phyloP scores from a whole-genome alignment of 2,113 vertebrate genomes.

The Hylia prasina region DNA sequence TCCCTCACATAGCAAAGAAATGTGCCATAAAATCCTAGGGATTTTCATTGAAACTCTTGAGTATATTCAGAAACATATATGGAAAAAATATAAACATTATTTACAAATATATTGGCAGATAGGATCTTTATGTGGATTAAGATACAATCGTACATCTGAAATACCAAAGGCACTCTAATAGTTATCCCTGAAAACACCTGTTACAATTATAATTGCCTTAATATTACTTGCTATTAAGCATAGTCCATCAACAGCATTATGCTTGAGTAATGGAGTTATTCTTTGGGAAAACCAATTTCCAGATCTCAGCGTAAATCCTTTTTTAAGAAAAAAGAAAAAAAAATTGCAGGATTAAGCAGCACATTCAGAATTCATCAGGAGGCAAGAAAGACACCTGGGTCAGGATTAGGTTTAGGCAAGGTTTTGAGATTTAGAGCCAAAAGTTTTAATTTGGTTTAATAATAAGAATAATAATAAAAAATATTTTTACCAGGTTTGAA shows the following conservation, averaged over 20 bases:
- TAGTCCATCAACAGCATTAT: not conserved
- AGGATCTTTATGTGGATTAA: not conserved
- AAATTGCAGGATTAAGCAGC: not conserved
- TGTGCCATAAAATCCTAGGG: not conserved
- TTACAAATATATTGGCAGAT: not conserved
- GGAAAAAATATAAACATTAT: not conserved
- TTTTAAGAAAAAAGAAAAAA: too few species aligned
- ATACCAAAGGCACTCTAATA: not conserved
- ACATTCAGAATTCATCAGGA: not conserved
- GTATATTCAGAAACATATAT: not conserved
- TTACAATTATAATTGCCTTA: not conserved
- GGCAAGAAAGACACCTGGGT: not conserved
- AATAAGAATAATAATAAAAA: not conserved
- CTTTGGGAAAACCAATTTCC: not conserved
- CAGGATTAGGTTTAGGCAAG: not conserved
- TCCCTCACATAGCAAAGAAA: rapidly evolving
- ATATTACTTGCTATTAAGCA: not conserved
- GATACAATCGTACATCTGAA: not conserved
- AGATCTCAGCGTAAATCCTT: not conserved
- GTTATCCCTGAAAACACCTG: not conserved
- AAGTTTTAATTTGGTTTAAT: not conserved
- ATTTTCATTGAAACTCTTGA: not conserved
- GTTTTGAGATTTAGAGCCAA: not conserved
- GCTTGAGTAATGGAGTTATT: not conserved
- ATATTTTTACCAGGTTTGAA: not conserved